Base-by-base conservation (phyloP, 1,140 invertebrate genomes). In the Danaus melanippus region DNA sequence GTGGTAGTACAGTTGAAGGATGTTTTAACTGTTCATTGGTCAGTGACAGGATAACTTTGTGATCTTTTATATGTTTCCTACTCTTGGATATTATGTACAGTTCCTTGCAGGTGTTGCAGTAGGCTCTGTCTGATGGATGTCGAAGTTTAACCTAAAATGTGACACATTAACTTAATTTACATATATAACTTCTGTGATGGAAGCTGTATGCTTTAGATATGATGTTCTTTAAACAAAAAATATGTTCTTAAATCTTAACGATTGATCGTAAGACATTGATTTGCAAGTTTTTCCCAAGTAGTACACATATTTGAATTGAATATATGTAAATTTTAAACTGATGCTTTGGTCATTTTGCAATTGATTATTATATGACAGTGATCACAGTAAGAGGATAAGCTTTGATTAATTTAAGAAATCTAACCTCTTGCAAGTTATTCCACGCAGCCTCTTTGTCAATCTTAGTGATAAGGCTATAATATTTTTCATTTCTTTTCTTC, bases 51-150 rank as follows among this genome's bases (percentile, higher is more conserved):
- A 82, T 63, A 3, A 83, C 58, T 46, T 64, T 71, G 53, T 86
- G 84, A 12, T 84, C 76, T 58, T 77, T 80, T 3, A 69, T 21
- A 56, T 84, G 83, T 53, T 83, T 83, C 54, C 68, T 83, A 11
- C 60, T 74, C 53, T 78, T 64, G 0, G 81, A 79, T 15, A 76
- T 66, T 10, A 89, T 62, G 46, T 91, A 86, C 42, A 94, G 81
- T 62, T 87, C 84, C 32, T 89, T 81, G 74, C 93, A 95, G 5
- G 79, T 89, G 56, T 91, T 87, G 63, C 92, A 95, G 65, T 91
- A 94, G 0, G 76, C 74, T 69, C 91, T 67, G 51, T 89, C 76
- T 41, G 69, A 67, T 39, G 73, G 51, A 45, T 79, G 71, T 21
- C 69, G 57, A 21, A 70, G 63, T 76, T 86, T 86, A 0, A 88